Conservation (phyloP, 1,140 invertebrate species). For the Laupala kohalensis region DNA sequence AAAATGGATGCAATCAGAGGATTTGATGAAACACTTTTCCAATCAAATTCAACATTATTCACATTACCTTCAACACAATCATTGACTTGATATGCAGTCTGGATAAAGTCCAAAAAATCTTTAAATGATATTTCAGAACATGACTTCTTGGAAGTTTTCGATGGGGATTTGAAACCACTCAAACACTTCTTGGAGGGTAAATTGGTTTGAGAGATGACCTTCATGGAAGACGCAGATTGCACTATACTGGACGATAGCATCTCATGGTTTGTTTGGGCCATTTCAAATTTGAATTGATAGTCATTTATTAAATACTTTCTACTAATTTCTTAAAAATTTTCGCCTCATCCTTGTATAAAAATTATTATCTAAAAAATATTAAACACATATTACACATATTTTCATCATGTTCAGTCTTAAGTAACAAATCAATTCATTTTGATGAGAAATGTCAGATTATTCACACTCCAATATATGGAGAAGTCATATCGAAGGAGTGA, state of each 20-base stretch:
- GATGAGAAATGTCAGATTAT: not conserved
- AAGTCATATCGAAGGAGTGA: not conserved
- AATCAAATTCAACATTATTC: not conserved
- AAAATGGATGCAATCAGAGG: not conserved
- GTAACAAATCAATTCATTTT: not conserved
- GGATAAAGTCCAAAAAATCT: constrained; percentile 58
- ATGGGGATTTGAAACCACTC: not conserved
- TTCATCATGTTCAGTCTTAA: not conserved
- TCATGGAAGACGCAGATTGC: not conserved
- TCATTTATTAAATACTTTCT: not conserved
- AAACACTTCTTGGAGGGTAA: not conserved
- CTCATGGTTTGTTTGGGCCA: not conserved
- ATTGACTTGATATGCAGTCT: constrained; percentile 48
- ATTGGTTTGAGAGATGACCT: not conserved
- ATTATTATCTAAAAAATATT: not conserved
- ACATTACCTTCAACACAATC: constrained; percentile 9
- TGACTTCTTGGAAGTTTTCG: constrained; percentile 21
- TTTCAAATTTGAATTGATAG: not conserved
- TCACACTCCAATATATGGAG: not conserved
- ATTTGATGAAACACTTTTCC: not conserved
- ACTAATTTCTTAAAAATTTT: not conserved
- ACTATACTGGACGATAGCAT: not conserved
- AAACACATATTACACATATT: not conserved
- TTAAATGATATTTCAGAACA: constrained; percentile 44
- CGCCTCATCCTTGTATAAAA: not conserved